A percentile compares a stretch with the other conserved stretches of the same genome.
Conservation (phyloP, 2,797 vertebrate genomes). For the Hydrophis major region DNA sequence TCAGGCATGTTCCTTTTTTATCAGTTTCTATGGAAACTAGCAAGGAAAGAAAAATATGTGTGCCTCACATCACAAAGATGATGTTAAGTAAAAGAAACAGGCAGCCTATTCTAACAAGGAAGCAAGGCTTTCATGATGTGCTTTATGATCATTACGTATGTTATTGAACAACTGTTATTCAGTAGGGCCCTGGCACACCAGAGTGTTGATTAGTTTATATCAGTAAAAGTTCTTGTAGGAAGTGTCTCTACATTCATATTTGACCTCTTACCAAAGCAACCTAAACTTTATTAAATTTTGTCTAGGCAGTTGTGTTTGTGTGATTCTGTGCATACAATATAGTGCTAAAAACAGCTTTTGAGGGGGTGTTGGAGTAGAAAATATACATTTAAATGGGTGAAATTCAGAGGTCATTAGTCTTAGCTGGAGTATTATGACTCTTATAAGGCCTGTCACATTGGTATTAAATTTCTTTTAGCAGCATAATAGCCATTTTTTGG, state of each 20-base stretch:
- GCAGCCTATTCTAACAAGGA: not conserved
- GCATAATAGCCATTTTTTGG: not conserved
- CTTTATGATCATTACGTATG: accelerated
- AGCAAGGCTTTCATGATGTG: not conserved
- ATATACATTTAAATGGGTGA: not conserved
- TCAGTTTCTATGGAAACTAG: conserved; percentile 61
- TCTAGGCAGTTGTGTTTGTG: not conserved
- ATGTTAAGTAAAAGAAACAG: conserved; percentile 36
- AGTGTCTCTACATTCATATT: not conserved
- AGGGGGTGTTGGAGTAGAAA: not conserved
- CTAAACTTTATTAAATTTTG: not conserved
- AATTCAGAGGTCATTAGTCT: not conserved
- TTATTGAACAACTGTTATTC: not conserved
- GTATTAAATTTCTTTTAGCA: not conserved
- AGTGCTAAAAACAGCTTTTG: not conserved
- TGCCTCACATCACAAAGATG: conserved; percentile 39
- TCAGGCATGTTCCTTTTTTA: not conserved
- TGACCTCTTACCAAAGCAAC: not conserved
- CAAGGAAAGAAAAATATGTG: conserved; percentile 42
- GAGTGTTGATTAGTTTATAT: not conserved
- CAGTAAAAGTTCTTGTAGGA: not conserved
- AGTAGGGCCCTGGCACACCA: not conserved
- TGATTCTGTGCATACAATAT: not conserved
- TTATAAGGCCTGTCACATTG: not conserved
- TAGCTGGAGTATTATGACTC: not conserved